A percentile compares a stretch with the other conserved stretches of the same genome.
These are phyloP conservation scores for Cheiracanthium punctorium DNA, from an alignment of 2,888 invertebrate species.

Conservation along the genomic window DNA sequence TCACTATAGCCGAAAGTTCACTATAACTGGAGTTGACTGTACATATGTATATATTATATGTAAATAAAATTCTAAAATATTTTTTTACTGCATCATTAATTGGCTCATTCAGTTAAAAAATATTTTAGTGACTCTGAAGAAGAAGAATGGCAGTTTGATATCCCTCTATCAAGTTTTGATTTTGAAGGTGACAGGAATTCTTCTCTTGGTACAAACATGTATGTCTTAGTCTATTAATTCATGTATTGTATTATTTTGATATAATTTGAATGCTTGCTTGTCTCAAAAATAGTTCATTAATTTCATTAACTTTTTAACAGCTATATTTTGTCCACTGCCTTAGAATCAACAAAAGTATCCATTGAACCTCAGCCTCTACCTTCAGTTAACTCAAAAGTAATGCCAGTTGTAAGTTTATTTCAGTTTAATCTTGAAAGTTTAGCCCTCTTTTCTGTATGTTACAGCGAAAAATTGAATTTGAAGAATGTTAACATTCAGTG, in stretches of 20 bases:
- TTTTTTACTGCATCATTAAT: too few relatives aligned
- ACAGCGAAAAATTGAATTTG: too few relatives aligned
- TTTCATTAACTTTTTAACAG: neutral
- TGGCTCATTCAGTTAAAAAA: too few relatives aligned
- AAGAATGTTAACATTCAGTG: too few relatives aligned
- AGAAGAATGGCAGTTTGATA: neutral
- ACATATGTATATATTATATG: too few relatives aligned
- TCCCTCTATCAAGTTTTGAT: neutral
- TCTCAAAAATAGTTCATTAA: neutral
- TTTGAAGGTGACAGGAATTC: conserved; percentile 47
- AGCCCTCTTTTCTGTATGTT: too few relatives aligned
- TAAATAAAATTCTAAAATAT: too few relatives aligned
- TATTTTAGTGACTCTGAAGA: neutral
- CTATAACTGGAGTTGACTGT: too few relatives aligned
- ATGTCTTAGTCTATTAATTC: neutral
- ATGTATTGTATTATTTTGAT: neutral
- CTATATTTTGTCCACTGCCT: neutral
- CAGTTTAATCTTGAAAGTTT: too few relatives aligned
- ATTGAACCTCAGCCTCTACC: neutral
- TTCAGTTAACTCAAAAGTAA: neutral
- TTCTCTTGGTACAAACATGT: conserved; percentile 56
- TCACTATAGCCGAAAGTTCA: too few relatives aligned
- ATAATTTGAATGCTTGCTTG: neutral
- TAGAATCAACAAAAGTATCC: neutral
- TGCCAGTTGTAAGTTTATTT: too few relatives aligned